Evolutionary conservation across 2,888 invertebrate species (phyloP), one percentile per base, ranked within the genome.

Genomic region (Eupithecia subfuscata): DNA sequence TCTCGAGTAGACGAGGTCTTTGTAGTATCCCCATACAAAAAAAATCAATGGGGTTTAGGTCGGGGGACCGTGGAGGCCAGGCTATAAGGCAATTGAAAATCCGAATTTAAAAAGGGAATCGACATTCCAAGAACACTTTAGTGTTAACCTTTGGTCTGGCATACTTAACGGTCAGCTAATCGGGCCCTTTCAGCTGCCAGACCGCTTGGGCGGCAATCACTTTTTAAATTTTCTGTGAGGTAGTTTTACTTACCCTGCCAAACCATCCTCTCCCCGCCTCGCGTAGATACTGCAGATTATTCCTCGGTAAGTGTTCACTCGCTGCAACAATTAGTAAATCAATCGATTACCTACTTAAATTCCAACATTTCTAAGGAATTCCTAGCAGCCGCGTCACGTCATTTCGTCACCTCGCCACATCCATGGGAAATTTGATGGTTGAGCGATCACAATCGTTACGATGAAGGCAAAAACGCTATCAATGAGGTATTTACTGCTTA

Each of bases 191-290:
- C n/a, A n/a, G n/a, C n/a, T n/a, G n/a, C n/a, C n/a, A n/a, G n/a
- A n/a, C n/a, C n/a, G n/a, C n/a, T n/a, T n/a, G n/a, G n/a, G n/a
- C n/a, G n/a, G n/a, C n/a, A n/a, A n/a, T n/a, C n/a, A n/a, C n/a
- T n/a, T n/a, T n/a, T n/a, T n/a, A n/a, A n/a, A n/a, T n/a, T n/a
- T n/a, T n/a, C n/a, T n/a, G 34, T 34, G 3, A 34, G 37, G 37
- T 37, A 40, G 6, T 43, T 43, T 43, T 67, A 11, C 90, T 89
- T 87, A 96, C 96, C 89, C 96, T 96, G 73, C 98, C 98, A 91
- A 98, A 98, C 98, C 98, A 98, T 64, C 98, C 98, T 80, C 96
- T 96, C 3, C 97, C 98, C 76, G 98, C 95, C 92, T 98, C 98
- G 84, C 97, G 96, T 22, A 98, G 95, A 90, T 98, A 98, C 88